These are phyloP conservation scores for Thymallus thymallus DNA, from an alignment of 2,113 vertebrate genomes.

Conservation along the genomic window DNA sequence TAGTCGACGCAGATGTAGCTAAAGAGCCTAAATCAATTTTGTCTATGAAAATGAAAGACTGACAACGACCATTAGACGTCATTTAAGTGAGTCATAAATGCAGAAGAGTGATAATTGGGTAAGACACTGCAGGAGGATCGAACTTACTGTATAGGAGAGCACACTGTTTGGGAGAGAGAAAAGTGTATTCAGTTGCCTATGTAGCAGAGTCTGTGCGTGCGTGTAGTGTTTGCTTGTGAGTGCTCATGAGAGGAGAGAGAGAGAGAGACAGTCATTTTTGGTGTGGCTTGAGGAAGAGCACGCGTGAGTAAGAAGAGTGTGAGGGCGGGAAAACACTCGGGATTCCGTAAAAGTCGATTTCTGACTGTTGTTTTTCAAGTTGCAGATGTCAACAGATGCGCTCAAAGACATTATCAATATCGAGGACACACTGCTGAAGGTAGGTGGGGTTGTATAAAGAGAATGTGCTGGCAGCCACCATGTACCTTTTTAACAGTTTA, in stretches of 20 bases:
- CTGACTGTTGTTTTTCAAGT: slow-evolving; percentile 48
- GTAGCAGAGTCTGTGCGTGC: not conserved
- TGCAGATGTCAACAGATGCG: slow-evolving; percentile 73
- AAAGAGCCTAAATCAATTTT: too few species aligned
- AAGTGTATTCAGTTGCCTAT: not conserved
- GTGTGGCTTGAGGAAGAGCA: slow-evolving; percentile 7
- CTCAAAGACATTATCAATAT: slow-evolving; percentile 56
- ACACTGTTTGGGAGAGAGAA: not conserved
- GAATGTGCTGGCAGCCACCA: not conserved
- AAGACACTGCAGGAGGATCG: too few species aligned
- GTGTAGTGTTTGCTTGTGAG: slow-evolving; percentile 14
- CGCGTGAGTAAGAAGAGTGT: slow-evolving; percentile 19
- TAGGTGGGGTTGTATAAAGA: slow-evolving; percentile 25
- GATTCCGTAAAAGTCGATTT: slow-evolving; percentile 26
- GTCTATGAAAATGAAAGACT: too few species aligned
- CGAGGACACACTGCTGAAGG: slow-evolving; percentile 56
- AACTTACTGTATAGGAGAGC: not conserved
- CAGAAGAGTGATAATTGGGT: too few species aligned
- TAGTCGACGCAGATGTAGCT: too few species aligned
- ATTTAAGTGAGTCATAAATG: too few species aligned
- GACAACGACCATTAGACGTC: too few species aligned
- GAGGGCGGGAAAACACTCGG: slow-evolving; percentile 12
- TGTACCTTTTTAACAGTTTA: not conserved
- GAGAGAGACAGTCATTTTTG: not conserved
- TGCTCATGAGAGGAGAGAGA: slow-evolving; percentile 8